phyloP scores from a whole-genome alignment of 2,113 vertebrate species.

The Noctilio leporinus region DNA sequence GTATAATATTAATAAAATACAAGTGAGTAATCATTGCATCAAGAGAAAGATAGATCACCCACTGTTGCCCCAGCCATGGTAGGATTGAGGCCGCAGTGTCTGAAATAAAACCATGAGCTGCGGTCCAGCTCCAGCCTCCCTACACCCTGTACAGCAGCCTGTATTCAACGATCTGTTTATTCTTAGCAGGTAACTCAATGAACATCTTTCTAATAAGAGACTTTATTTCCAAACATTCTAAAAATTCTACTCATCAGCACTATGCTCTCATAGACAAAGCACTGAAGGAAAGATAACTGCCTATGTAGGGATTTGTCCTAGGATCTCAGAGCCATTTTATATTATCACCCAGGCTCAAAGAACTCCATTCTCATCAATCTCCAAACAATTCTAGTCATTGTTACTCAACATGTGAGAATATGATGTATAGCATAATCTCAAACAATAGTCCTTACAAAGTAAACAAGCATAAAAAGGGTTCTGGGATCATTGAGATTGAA shows the following conservation, averaged over 20 bases:
- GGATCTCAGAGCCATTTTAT: background rate
- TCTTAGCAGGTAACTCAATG: background rate
- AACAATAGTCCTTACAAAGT: background rate
- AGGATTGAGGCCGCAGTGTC: background rate
- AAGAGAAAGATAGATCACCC: background rate
- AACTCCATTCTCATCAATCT: background rate
- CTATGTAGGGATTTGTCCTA: background rate
- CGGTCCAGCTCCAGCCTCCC: background rate
- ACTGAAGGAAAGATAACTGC: background rate
- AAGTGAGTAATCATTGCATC: background rate
- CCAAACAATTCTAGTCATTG: background rate
- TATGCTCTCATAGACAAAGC: background rate
- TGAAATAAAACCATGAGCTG: background rate
- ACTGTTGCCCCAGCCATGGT: background rate
- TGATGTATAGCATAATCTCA: background rate
- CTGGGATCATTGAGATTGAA: background rate
- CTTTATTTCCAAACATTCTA: background rate
- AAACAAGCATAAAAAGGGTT: background rate
- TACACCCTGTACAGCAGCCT: background rate
- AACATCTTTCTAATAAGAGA: background rate
- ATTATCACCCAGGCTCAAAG: background rate
- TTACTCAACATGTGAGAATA: background rate
- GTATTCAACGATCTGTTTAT: background rate
- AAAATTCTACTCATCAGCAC: background rate
- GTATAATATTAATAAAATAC: background rate